Conservation (phyloP, 2,797 vertebrate genomes). For the Vipera latastei region DNA sequence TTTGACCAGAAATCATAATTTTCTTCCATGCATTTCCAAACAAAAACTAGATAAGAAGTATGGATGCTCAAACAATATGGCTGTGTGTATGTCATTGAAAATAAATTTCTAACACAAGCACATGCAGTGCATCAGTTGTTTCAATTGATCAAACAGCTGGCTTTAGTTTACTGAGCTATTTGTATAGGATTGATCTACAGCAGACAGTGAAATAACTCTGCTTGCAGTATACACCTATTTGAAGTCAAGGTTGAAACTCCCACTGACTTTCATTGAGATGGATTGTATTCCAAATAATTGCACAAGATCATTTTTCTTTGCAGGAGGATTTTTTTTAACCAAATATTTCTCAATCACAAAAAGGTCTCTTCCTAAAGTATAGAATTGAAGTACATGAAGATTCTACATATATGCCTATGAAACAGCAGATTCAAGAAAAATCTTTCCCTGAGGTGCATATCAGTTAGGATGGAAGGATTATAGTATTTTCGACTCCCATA, state of each 20-base stretch:
- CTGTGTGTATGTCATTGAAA: background rate
- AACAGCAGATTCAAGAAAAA: background rate
- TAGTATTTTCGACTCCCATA: background rate
- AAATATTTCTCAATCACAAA: background rate
- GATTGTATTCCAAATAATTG: background rate
- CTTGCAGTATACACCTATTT: background rate
- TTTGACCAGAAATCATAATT: background rate
- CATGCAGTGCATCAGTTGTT: background rate
- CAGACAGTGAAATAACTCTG: slow-evolving; percentile 4
- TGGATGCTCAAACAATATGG: background rate
- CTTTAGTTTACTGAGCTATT: slow-evolving; percentile 15
- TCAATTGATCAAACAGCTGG: slow-evolving; percentile 23
- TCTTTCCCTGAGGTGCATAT: background rate
- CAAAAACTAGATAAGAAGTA: background rate
- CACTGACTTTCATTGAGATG: slow-evolving; percentile 5
- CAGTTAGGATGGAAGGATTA: background rate
- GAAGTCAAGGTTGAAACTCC: background rate
- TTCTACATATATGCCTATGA: background rate
- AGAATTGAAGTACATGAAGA: background rate
- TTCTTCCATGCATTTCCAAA: background rate
- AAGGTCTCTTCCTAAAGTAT: background rate
- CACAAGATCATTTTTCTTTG: background rate
- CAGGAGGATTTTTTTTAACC: background rate
- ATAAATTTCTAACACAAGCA: slow-evolving; percentile 4
- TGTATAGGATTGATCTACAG: background rate